phyloP scores from a whole-genome alignment of 2,797 vertebrate species.

The Phylloscopus collybita region DNA sequence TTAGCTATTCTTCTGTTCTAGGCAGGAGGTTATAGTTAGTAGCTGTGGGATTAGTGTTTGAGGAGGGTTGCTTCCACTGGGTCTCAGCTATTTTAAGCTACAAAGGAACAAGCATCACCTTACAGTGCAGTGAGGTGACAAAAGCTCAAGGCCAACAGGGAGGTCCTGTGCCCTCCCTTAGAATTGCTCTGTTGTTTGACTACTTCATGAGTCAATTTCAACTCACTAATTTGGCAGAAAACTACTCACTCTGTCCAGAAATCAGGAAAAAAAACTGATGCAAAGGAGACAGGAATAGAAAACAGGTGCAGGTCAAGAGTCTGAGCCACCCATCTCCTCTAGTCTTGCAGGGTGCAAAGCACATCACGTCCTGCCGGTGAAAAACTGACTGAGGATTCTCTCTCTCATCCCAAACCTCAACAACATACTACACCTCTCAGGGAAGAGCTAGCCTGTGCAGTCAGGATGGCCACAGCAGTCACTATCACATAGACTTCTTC shows the following conservation, averaged over 20 bases:
- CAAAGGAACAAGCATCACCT: background rate
- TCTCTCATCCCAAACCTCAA: background rate
- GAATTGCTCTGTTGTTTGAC: background rate
- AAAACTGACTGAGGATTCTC: background rate
- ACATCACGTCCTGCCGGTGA: rapidly evolving
- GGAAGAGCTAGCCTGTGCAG: background rate
- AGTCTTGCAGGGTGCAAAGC: background rate
- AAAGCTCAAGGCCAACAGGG: background rate
- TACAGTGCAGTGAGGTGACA: background rate
- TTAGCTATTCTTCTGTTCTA: background rate
- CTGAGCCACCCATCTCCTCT: background rate
- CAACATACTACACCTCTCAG: background rate
- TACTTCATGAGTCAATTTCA: background rate
- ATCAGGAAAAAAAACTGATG: background rate
- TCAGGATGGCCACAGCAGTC: background rate
- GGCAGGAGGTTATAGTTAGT: background rate
- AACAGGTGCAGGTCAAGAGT: background rate
- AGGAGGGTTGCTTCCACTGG: background rate
- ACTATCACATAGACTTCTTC: background rate
- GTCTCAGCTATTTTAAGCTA: background rate
- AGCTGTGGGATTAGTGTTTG: background rate
- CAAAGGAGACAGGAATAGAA: background rate
- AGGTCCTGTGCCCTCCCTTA: background rate
- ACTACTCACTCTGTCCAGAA: background rate
- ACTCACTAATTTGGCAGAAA: background rate